Conservation (phyloP, 2,797 vertebrate genomes). For the Rhabdophis nuchalis region DNA sequence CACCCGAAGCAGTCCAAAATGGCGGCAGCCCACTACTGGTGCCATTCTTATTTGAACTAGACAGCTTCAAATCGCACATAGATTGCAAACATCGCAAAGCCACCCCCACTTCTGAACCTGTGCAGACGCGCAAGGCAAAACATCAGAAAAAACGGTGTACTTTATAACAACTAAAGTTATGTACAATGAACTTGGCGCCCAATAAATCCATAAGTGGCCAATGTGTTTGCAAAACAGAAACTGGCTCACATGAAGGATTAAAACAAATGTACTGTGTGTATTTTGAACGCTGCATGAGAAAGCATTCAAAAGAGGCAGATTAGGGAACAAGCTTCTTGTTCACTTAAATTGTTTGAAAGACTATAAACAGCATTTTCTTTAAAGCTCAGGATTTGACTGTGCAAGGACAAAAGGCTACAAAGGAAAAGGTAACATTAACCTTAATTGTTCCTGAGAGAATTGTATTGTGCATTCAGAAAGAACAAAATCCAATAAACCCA, state of each 20-base stretch:
- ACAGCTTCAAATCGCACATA: neutral
- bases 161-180: neutral
- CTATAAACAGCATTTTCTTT: neutral
- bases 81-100: neutral
- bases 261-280: neutral
- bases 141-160: neutral
- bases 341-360: neutral
- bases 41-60: neutral
- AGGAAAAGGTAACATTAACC: neutral
- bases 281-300: neutral
- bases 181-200: neutral
- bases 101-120: neutral
- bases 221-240: neutral
- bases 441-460: constrained; percentile 29
- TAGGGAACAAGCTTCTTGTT: neutral
- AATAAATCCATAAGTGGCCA: neutral
- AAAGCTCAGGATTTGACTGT: neutral
- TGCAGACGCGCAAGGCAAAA: neutral
- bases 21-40: neutral
- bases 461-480: constrained; percentile 30
- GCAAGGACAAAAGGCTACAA: constrained; percentile 5
- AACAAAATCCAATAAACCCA: constrained; percentile 33
- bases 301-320: neutral
- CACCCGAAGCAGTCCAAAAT: no score
- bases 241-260: neutral